Evolutionary conservation across 2,113 vertebrate genomes (phyloP).

Genomic region (Corythaeola cristata): DNA sequence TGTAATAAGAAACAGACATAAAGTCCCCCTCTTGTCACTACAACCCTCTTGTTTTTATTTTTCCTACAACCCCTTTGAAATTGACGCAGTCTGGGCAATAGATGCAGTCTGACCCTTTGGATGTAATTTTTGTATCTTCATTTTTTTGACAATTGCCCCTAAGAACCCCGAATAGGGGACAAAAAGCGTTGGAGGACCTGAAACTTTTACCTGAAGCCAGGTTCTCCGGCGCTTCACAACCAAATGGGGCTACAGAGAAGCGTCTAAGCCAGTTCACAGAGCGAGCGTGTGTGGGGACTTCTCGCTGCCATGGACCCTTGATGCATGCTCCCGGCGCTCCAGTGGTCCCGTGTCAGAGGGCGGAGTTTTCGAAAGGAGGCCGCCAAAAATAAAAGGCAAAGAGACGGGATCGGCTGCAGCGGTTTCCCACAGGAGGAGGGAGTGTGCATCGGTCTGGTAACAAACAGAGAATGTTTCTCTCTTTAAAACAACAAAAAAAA

Average conservation of each 20-base stretch:
- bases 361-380: slow-evolving; percentile 88
- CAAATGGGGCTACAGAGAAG: slow-evolving; percentile 87
- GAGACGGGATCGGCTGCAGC: slow-evolving; percentile 88
- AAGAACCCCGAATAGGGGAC: slow-evolving; percentile 75
- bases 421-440: slow-evolving; percentile 88
- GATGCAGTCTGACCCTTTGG: slow-evolving; percentile 84
- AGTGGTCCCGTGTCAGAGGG: slow-evolving; percentile 88
- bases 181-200: slow-evolving; percentile 84
- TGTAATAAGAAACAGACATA: slow-evolving; percentile 99
- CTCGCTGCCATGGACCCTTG: slow-evolving; percentile 88
- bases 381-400: slow-evolving; percentile 88
- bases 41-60: slow-evolving; percentile 64
- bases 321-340: slow-evolving; percentile 90
- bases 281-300: slow-evolving; percentile 86
- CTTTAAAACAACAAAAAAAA: slow-evolving; percentile 59
- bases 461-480: slow-evolving; percentile 84
- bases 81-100: slow-evolving; percentile 85
- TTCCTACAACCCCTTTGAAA: slow-evolving; percentile 74
- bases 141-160: slow-evolving; percentile 81
- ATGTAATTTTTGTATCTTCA: slow-evolving; percentile 77
- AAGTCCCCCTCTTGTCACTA: slow-evolving; percentile 74
- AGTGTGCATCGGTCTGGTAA: slow-evolving; percentile 91
- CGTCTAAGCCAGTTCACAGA: slow-evolving; percentile 87
- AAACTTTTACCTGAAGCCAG: slow-evolving; percentile 83
- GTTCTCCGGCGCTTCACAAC: slow-evolving; percentile 84